phyloP scores from a whole-genome alignment of 2,113 vertebrate genomes.

The Urocolius indicus region DNA sequence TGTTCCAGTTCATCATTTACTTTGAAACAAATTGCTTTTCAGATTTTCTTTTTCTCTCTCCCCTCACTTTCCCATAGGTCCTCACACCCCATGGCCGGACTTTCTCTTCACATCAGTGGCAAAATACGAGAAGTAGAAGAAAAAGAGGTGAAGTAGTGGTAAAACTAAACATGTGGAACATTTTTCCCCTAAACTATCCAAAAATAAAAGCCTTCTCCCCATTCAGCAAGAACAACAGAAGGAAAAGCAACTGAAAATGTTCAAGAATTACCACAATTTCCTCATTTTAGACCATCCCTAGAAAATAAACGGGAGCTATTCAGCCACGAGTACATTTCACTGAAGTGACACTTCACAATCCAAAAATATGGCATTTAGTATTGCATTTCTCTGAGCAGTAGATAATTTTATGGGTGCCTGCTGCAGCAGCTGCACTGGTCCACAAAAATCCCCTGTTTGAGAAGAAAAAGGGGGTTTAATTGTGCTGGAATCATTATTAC shows the following conservation, averaged over 20 bases:
- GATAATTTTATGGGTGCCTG: conserved; percentile 43
- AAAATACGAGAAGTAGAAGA: background rate
- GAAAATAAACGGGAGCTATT: conserved; percentile 57
- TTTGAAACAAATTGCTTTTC: background rate
- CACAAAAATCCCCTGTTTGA: background rate
- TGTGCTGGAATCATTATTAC: background rate
- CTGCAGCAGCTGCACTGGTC: conserved; percentile 50
- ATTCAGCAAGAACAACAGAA: conserved; percentile 40
- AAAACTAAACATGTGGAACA: background rate
- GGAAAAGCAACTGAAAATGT: conserved; percentile 21
- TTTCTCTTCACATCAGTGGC: background rate
- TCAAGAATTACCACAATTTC: conserved; percentile 45
- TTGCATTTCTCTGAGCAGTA: conserved; percentile 37
- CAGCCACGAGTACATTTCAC: conserved; percentile 43
- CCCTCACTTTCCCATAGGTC: background rate
- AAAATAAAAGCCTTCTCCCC: conserved; percentile 2
- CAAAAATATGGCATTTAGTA: conserved; percentile 65
- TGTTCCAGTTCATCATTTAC: background rate
- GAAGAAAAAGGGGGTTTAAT: conserved; percentile 15
- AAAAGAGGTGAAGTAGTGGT: background rate
- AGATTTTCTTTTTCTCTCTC: background rate
- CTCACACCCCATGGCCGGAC: background rate
- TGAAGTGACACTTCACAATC: conserved; percentile 65
- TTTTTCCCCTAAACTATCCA: background rate
- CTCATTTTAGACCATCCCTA: conserved; percentile 44